These are phyloP conservation scores for Graptemys geographica DNA, from an alignment of 2,797 vertebrate genomes.

Conservation along the genomic window DNA sequence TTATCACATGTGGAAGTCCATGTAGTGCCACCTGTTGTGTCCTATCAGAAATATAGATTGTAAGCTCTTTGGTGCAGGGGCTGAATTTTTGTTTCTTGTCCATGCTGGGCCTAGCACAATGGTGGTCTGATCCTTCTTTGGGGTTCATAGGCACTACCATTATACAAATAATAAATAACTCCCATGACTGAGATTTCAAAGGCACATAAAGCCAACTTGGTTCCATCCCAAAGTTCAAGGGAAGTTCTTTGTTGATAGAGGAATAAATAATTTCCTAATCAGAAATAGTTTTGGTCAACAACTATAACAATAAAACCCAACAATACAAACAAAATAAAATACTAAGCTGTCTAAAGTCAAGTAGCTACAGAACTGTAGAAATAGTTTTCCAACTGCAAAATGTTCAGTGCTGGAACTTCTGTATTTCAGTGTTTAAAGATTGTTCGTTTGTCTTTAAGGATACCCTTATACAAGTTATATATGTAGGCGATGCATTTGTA, in stretches of 20 bases:
- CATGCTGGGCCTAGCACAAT: fast-evolving
- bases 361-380: background rate
- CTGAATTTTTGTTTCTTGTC: background rate
- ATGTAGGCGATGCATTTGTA: background rate
- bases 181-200: background rate
- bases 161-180: background rate
- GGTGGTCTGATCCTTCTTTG: background rate
- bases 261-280: background rate
- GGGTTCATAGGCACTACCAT: background rate
- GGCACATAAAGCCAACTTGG: background rate
- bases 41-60: background rate
- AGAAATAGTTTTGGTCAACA: background rate
- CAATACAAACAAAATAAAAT: background rate
- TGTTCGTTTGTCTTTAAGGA: background rate
- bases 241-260: background rate
- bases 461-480: background rate
- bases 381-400: background rate
- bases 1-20: slow-evolving; percentile 13
- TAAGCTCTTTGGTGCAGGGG: background rate
- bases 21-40: slow-evolving; percentile 33
- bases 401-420: background rate
- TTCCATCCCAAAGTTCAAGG: background rate
- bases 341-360: background rate
- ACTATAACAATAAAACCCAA: background rate
- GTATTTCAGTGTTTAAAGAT: background rate